Percentiles rank a stretch among this genome's conserved stretches.
Conservation (phyloP, 35 echinoderm and acorn worm species). For the Acanthaster planci region DNA sequence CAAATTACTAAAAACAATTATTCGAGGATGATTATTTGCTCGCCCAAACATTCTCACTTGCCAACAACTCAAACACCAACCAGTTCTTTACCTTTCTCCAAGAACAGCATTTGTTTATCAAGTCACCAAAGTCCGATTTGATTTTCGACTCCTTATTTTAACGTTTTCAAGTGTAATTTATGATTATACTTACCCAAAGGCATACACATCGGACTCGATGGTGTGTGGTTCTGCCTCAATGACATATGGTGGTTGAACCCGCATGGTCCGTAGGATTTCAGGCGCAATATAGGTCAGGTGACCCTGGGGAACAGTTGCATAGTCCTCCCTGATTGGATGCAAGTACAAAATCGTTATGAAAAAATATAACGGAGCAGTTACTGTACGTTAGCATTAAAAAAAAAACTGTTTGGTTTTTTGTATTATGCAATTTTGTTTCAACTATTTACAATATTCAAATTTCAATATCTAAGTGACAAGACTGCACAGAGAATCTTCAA, state of each 20-base stretch:
- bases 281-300: slow-evolving; percentile 72
- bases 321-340: slow-evolving; percentile 44
- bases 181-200: slow-evolving; percentile 75
- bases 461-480: background rate
- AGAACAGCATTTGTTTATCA: no score
- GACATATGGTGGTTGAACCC: slow-evolving; percentile 65
- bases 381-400: no score
- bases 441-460: background rate
- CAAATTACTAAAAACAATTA: background rate
- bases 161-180: no score
- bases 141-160: background rate
- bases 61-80: background rate
- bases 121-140: no score
- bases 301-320: slow-evolving; percentile 76
- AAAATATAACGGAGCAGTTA: background rate
- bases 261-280: slow-evolving; percentile 52
- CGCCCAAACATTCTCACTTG: background rate
- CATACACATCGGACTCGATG: slow-evolving; percentile 71
- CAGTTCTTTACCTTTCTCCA: background rate
- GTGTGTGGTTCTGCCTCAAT: slow-evolving; percentile 46
- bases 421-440: background rate
- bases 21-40: background rate
- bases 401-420: background rate
- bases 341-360: slow-evolving; percentile 13
- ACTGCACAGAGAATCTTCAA: no score